A percentile compares a stretch with the other conserved stretches of the same genome.
phyloP scores from a whole-genome alignment of 1,140 invertebrate species.

The Drosophila mayri region DNA sequence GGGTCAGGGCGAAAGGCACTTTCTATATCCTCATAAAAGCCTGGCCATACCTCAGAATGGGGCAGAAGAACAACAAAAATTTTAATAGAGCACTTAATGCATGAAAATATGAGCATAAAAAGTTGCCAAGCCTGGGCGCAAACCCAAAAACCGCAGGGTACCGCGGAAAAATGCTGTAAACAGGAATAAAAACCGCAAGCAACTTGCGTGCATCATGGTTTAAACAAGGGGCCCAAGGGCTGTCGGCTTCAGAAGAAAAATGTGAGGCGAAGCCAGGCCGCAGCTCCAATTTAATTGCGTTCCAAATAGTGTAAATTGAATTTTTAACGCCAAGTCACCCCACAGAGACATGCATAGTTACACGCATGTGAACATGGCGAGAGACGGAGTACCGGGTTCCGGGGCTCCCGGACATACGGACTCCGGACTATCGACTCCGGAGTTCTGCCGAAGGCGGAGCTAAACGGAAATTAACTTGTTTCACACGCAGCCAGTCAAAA shows the following conservation, averaged over 20 bases:
- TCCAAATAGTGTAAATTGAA: slow-evolving; percentile 82
- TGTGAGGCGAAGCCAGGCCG: not conserved
- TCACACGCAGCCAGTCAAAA: slow-evolving; percentile 61
- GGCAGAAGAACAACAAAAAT: slow-evolving; percentile 45
- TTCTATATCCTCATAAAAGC: slow-evolving; percentile 8
- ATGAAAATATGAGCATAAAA: slow-evolving; percentile 73
- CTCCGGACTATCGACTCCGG: slow-evolving; percentile 1
- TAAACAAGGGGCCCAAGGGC: slow-evolving; percentile 14
- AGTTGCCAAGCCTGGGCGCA: slow-evolving; percentile 22
- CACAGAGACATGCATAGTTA: slow-evolving; percentile 67
- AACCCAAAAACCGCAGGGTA: slow-evolving; percentile 14
- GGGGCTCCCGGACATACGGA: not conserved
- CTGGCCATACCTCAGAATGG: slow-evolving; percentile 9
- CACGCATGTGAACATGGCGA: slow-evolving; percentile 69
- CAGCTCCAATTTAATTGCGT: slow-evolving; percentile 72
- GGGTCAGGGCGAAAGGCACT: slow-evolving; percentile 31
- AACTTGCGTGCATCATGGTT: slow-evolving; percentile 54
- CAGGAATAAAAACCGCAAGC: slow-evolving; percentile 24
- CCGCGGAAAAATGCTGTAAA: slow-evolving; percentile 35
- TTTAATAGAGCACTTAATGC: slow-evolving; percentile 78
- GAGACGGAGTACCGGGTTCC: not conserved
- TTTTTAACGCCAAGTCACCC: slow-evolving; percentile 70
- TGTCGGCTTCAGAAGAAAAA: slow-evolving; percentile 3
- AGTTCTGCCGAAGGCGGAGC: slow-evolving; percentile 29
- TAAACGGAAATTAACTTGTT: slow-evolving; percentile 75